A percentile compares a stretch with the other conserved stretches of the same genome.
Evolutionary conservation across 2,888 invertebrate genomes (phyloP).

Genomic region (Macrophya alboannulata): DNA sequence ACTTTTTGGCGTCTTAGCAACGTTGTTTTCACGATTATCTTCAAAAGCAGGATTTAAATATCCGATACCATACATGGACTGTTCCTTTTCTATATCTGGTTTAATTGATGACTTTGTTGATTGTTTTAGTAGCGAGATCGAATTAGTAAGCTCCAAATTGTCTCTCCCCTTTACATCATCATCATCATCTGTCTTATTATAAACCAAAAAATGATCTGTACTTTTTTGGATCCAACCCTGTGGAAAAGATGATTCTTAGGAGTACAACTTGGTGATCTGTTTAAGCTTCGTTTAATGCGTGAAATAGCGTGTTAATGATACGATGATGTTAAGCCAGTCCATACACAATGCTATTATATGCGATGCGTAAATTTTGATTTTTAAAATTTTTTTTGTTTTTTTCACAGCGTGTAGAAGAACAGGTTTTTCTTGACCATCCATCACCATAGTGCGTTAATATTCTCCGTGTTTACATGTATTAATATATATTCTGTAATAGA

Average conservation of each 20-base stretch:
- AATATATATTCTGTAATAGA: slow-evolving; percentile 19
- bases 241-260: slow-evolving; percentile 74
- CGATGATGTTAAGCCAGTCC: slow-evolving; percentile 56
- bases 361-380: slow-evolving; percentile 31
- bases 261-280: slow-evolving; percentile 56
- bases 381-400: background rate
- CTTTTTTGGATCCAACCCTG: slow-evolving; percentile 79
- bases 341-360: slow-evolving; percentile 49
- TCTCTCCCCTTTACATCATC: slow-evolving; percentile 75
- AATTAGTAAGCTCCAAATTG: slow-evolving; percentile 68
- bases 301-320: slow-evolving; percentile 54
- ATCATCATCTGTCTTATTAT: slow-evolving; percentile 70
- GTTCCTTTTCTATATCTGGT: slow-evolving; percentile 61
- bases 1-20: slow-evolving; percentile 66
- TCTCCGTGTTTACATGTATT: background rate
- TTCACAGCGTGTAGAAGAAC: slow-evolving; percentile 34
- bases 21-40: slow-evolving; percentile 67
- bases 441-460: slow-evolving; percentile 55
- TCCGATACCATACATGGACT: slow-evolving; percentile 71
- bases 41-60: slow-evolving; percentile 78
- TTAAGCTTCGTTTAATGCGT: slow-evolving; percentile 60
- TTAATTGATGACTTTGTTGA: slow-evolving; percentile 62
- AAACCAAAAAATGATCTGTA: slow-evolving; percentile 76
- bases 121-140: slow-evolving; percentile 65
- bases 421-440: slow-evolving; percentile 48